Percentiles rank a stretch among this genome's conserved stretches.
Conservation (phyloP, 2,888 invertebrate species). For the Linnaemya tessellans region DNA sequence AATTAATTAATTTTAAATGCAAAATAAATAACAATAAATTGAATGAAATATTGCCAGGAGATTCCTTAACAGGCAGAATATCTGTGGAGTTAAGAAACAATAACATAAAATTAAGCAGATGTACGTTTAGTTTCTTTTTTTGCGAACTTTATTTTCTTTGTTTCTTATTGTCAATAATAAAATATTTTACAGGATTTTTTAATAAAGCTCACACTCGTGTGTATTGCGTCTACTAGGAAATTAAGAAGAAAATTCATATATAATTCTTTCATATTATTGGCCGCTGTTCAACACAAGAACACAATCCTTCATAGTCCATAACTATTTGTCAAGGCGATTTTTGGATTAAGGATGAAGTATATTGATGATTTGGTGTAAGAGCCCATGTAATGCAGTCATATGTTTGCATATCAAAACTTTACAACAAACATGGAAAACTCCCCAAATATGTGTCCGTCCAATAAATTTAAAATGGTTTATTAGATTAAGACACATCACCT, state of each 20-base stretch:
- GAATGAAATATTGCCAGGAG: slow-evolving; percentile 9
- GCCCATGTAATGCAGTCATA: too few relatives aligned
- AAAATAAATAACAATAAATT: slow-evolving; percentile 34
- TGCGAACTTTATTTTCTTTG: background rate
- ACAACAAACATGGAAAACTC: slow-evolving; percentile 34
- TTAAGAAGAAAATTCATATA: too few relatives aligned
- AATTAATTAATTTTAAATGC: slow-evolving; percentile 40
- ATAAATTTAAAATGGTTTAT: slow-evolving; percentile 59
- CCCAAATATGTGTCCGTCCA: slow-evolving; percentile 55
- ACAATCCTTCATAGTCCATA: too few relatives aligned
- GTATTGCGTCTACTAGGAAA: too few relatives aligned
- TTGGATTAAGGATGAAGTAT: too few relatives aligned
- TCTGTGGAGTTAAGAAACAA: background rate
- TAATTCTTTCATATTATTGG: too few relatives aligned
- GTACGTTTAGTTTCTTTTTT: background rate
- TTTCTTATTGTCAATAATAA: background rate
- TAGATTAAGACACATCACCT: slow-evolving; percentile 11
- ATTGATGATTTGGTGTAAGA: too few relatives aligned
- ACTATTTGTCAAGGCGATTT: too few relatives aligned
- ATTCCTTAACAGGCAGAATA: background rate
- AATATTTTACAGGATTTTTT: too few relatives aligned
- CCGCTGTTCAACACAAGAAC: background rate
- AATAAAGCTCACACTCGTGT: too few relatives aligned
- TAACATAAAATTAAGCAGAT: background rate
- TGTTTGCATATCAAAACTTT: slow-evolving; percentile 31